Evolutionary conservation across 2,888 invertebrate genomes (phyloP), one percentile per base, ranked within the genome.

Genomic region (Selenia dentaria): DNA sequence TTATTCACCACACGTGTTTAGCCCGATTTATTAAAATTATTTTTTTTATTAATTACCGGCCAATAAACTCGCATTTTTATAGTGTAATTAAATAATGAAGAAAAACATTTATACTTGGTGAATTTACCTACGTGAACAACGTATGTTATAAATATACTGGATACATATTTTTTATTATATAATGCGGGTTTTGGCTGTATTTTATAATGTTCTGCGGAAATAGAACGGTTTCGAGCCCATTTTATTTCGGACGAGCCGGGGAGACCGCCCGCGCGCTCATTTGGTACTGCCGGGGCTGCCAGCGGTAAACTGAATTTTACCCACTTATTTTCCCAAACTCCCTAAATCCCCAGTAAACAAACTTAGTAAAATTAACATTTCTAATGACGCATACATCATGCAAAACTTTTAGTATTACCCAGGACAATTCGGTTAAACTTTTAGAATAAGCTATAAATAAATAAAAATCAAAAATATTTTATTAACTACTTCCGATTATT

Each of bases 101-200:
- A 25, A 14, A 33, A 16, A 26, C 34, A 43, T 39, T 39, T 39
- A 43, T 42, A 52, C 60, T 57, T 61, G 53, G 39, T 45, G 54
- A 57, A 44, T 59, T 60, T 59, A 51, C 59, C 56, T 57, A 71
- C 64, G 65, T 67, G 70, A 67, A 69, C 64, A 74, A 66, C 71
- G 58, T 68, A 65, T 74, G 85, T 83, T 85, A 86, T 86, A 85
- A 85, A 64, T 62, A 66, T 74, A 70, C 64, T 61, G 68, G 64
- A 70, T 70, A 71, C 81, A 80, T 84, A 70, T 70, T 79, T 72
- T 65, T 61, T 66, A 51, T 58, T 53, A 31, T 38, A 29, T 28
- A 59, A 53, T 57, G 47, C 55, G 64, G 60, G 59, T 60, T 69
- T 57, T 66, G 53, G 54, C 24, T 55, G 57, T 59, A 61, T 73